Evolutionary conservation across 2,888 invertebrate genomes (phyloP), one percentile per base, ranked within the genome.

Genomic region (Belgica antarctica): DNA sequence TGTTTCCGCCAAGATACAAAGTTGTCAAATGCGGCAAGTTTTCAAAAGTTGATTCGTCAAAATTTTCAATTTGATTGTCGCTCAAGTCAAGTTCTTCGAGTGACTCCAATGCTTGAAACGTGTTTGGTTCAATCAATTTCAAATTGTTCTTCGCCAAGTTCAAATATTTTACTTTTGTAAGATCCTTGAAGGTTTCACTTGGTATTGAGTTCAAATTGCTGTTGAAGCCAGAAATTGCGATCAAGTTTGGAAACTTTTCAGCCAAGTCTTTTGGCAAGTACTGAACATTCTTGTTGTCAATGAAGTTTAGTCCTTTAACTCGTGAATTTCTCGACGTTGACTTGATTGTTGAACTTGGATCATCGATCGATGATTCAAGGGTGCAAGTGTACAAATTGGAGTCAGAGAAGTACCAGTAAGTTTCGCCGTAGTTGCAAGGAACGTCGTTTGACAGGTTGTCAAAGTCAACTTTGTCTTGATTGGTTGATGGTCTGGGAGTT

Each of bases 31-130:
- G 63, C 19, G 36, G 27, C 57, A 72, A 63, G n/a, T 71, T 71
- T n/a, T 70, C 52, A 47, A 73, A 72, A 59, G 72, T 72, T 34
- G 66, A 62, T n/a, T 61, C 57, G 24, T 71, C 70, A 25, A 73
- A 31, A 41, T 62, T 61, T 22, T 69, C 59, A 7, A 73, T 72
- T 34, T 71, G 62, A 70, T 72, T 72, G 36, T 72, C 70, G 17
- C 71, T 72, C 10, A 73, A 46, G 66, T 71, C 71, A 7, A 73
- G 63, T 70, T 62, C 66, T 62, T 71, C 46, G 10, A 73, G 62
- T 22, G 59, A 46, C 22, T 28, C 57, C 17, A 72, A 68, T 61
- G 66, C 36, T 36, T 46, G 7, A 8, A 66, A 66, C 7, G 47
- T 19, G 12, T 28, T 46, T 17, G 19, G 22, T 25, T 36, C 24